A percentile compares a stretch with the other conserved stretches of the same genome.
phyloP scores from a whole-genome alignment of 2,888 invertebrate genomes.

The Orgyia antiqua region DNA sequence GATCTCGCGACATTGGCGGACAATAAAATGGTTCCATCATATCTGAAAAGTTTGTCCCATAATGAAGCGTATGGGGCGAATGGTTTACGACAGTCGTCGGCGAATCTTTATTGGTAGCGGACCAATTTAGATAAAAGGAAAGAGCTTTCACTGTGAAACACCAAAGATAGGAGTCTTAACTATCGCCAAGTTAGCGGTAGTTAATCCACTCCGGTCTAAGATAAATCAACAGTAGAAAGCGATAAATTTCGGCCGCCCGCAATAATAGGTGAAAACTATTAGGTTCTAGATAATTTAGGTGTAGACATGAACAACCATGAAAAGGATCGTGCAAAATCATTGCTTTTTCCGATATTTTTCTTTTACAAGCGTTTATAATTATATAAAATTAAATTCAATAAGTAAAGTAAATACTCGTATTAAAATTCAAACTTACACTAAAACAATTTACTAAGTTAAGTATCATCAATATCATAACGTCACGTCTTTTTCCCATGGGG shows the following conservation, averaged over 20 bases:
- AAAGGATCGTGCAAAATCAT: not conserved
- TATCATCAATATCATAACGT: too few relatives aligned
- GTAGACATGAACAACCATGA: slow-evolving; percentile 48
- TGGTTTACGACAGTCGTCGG: slow-evolving; percentile 76
- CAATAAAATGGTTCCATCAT: slow-evolving; percentile 77
- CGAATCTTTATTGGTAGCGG: slow-evolving; percentile 76
- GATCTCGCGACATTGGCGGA: slow-evolving; percentile 75
- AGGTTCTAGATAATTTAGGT: slow-evolving; percentile 64
- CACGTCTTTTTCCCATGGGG: too few relatives aligned
- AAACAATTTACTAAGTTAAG: too few relatives aligned
- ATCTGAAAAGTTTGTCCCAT: slow-evolving; percentile 76
- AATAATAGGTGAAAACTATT: slow-evolving; percentile 78
- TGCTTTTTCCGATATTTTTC: not conserved
- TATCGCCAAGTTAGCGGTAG: slow-evolving; percentile 78
- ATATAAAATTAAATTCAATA: too few relatives aligned
- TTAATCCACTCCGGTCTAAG: slow-evolving; percentile 68
- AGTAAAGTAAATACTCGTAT: too few relatives aligned
- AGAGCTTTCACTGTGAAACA: slow-evolving; percentile 74
- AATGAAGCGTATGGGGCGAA: slow-evolving; percentile 77
- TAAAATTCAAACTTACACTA: too few relatives aligned
- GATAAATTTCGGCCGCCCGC: slow-evolving; percentile 67
- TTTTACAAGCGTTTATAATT: slow-evolving; percentile 1
- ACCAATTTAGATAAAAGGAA: slow-evolving; percentile 79
- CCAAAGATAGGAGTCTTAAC: slow-evolving; percentile 77
- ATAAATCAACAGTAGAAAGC: slow-evolving; percentile 75